Evolutionary conservation across 2,113 vertebrate genomes (phyloP).

Genomic region (Tachysurus vachellii): DNA sequence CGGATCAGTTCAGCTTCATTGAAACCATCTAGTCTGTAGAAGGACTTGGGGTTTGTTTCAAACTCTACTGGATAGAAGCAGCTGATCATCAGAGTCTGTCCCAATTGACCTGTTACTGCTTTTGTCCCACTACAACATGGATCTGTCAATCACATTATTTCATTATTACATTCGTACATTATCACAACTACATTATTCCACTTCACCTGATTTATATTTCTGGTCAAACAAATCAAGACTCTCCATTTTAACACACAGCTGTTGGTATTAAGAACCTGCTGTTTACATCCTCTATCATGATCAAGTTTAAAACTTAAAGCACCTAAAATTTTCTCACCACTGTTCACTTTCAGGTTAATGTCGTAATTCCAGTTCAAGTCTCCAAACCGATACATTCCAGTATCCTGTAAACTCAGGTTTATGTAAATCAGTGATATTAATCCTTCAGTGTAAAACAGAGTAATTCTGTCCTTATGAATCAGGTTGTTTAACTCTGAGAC

Average conservation of each 20-base stretch:
- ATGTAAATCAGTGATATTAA: slow-evolving; percentile 18
- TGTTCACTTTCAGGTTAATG: background rate
- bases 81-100: slow-evolving; percentile 6
- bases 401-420: slow-evolving; percentile 16
- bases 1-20: background rate
- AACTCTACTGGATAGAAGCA: slow-evolving; percentile 21
- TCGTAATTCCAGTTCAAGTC: background rate
- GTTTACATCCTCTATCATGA: background rate
- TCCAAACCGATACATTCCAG: slow-evolving; percentile 9
- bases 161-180: too few relatives aligned
- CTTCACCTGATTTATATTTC: too few relatives aligned
- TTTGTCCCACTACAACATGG: background rate
- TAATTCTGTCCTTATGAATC: background rate
- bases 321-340: background rate
- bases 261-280: too few relatives aligned
- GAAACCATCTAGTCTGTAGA: background rate
- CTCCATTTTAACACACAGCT: too few relatives aligned
- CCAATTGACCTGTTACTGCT: background rate
- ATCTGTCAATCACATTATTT: slow-evolving; percentile 18
- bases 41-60: background rate
- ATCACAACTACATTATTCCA: too few relatives aligned
- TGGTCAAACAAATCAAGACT: too few relatives aligned
- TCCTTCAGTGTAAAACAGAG: background rate
- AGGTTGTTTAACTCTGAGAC: too few relatives aligned
- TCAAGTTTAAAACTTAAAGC: background rate